A percentile compares a stretch with the other conserved stretches of the same genome.
Conservation (phyloP, 1,140 invertebrate species). For the Drosophila ercepeae region DNA sequence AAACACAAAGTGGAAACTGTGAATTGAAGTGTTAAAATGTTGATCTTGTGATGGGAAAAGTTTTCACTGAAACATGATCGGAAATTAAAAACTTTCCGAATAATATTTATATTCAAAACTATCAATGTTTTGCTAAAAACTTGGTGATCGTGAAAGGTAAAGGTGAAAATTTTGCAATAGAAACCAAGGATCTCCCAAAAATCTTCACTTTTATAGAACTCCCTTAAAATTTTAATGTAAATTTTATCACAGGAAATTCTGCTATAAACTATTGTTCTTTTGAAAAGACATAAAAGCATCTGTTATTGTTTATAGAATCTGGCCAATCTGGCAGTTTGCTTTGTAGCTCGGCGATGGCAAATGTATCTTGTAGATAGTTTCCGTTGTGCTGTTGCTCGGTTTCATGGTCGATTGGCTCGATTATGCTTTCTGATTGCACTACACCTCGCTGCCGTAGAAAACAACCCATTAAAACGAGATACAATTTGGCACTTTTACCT, state of each 20-base stretch:
- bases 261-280: constrained; percentile 25
- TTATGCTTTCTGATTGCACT: constrained; percentile 67
- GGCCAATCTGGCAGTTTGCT: no score
- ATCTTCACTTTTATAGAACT: background rate
- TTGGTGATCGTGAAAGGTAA: background rate
- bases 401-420: constrained; percentile 72
- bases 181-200: background rate
- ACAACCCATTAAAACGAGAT: constrained; percentile 47
- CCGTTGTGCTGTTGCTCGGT: constrained; percentile 15
- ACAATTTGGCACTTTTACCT: constrained; percentile 67
- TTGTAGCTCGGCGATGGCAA: constrained; percentile 11
- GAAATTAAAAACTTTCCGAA: constrained; percentile 5
- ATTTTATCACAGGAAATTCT: constrained; percentile 43
- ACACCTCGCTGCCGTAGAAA: constrained; percentile 8
- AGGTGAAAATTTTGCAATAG: no score
- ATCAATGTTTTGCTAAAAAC: background rate
- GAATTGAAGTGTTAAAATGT: constrained; percentile 12
- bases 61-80: background rate
- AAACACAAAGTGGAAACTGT: background rate
- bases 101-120: background rate
- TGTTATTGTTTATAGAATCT: constrained; percentile 40
- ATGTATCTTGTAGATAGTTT: constrained; percentile 68
- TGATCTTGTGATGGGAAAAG: constrained; percentile 18
- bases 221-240: constrained; percentile 1
- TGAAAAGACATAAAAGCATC: constrained; percentile 46